These are phyloP conservation scores for Asteroscopus sphinx DNA, from an alignment of 2,888 invertebrate species.

Conservation along the genomic window DNA sequence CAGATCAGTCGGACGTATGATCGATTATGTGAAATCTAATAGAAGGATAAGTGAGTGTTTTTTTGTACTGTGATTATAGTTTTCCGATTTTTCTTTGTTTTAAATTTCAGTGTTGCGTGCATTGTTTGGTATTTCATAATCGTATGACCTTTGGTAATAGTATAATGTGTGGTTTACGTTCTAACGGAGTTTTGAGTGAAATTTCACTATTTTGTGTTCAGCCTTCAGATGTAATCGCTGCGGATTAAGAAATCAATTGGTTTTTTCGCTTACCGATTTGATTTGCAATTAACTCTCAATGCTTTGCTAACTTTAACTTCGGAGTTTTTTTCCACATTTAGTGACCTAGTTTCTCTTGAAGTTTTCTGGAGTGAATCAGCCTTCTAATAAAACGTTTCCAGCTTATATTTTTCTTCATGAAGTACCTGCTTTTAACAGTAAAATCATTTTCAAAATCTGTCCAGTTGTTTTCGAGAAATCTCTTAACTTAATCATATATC, in stretches of 20 bases:
- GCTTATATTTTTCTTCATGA: too few species aligned
- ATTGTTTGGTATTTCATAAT: constrained; percentile 31
- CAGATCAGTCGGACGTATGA: constrained; percentile 65
- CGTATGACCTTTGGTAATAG: constrained; percentile 44
- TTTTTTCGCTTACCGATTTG: constrained; percentile 31
- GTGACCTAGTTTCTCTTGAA: constrained; percentile 25
- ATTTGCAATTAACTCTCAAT: constrained; percentile 41
- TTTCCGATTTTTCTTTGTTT: constrained; percentile 39
- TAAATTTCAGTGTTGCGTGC: constrained; percentile 30
- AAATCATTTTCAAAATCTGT: too few species aligned
- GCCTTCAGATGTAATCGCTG: constrained; percentile 37
- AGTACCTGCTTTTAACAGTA: too few species aligned
- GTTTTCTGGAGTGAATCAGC: background rate
- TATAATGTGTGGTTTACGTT: constrained; percentile 31
- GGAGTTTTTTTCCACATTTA: constrained; percentile 2
- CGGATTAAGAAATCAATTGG: constrained; percentile 41
- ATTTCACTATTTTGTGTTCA: constrained; percentile 36
- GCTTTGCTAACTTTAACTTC: constrained; percentile 15
- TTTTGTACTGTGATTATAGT: constrained; percentile 37
- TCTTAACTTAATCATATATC: too few species aligned
- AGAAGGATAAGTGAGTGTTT: constrained; percentile 73
- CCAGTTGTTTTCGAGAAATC: too few species aligned
- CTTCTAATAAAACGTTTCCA: too few species aligned
- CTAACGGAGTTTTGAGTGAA: constrained; percentile 36
- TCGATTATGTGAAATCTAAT: constrained; percentile 68